Evolutionary conservation across 37 sponge, comb jelly and placozoan genomes (phyloP).

Genomic region (Beroe forskalii): DNA sequence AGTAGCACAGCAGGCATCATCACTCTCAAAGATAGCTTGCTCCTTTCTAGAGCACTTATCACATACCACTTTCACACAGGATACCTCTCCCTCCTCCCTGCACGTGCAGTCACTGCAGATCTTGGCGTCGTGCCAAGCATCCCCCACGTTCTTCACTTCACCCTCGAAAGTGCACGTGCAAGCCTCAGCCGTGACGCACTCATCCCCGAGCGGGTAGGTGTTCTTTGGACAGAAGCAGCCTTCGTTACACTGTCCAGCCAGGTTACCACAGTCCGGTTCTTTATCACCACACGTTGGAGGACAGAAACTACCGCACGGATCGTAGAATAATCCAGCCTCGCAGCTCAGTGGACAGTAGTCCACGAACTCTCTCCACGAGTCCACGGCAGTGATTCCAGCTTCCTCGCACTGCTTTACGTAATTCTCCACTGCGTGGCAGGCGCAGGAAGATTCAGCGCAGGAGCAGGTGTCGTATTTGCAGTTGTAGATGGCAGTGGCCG

Average conservation of each 20-base stretch:
- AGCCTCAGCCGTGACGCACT: conserved; percentile 35
- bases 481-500: neutral
- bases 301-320: conserved; percentile 60
- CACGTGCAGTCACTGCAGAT: neutral
- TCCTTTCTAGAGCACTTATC: conserved; percentile 10
- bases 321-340: neutral
- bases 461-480: conserved; percentile 58
- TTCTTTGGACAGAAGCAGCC: conserved; percentile 57
- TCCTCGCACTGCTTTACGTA: conserved; percentile 50
- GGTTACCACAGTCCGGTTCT: neutral
- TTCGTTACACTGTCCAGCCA: conserved; percentile 46
- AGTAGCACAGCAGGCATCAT: conserved; percentile 5
- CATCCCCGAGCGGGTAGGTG: neutral
- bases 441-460: conserved; percentile 2
- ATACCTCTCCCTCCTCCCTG: neutral
- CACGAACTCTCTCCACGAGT: neutral
- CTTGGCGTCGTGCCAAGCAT: neutral
- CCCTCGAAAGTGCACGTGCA: conserved; percentile 9
- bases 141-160: conserved; percentile 21
- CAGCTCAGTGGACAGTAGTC: conserved; percentile 19
- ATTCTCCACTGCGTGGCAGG: neutral
- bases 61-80: neutral
- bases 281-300: conserved; percentile 50
- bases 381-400: neutral
- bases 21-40: neutral